Base-by-base conservation (phyloP, 2,113 vertebrate genomes). In the Pomatorhinus ruficollis region DNA sequence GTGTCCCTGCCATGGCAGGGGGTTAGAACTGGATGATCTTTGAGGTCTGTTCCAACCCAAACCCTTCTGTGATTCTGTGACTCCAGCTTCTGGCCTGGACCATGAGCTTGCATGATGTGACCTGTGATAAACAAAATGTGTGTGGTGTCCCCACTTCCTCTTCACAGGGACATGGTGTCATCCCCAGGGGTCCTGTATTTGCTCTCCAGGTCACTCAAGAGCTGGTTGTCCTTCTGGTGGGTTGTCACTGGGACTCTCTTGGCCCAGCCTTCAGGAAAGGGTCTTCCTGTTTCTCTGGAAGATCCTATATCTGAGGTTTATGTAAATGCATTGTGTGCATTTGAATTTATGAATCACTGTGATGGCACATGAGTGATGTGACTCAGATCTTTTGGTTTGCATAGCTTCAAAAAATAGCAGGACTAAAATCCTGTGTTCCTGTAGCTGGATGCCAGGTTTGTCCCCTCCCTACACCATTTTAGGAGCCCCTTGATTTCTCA, bases 311-410 rank as follows among this genome's bases (percentile, higher is more conserved):
- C 45, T 42, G 31, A 28, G 50, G 0, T 65, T 95, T 14, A 33
- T 37, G 8, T 15, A 25, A 83, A 89, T 35, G 24, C 70, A 15
- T 79, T 64, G 83, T 78, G 65, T 83, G 63, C 31, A 2, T 30
- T 71, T 87, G 37, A 40, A 42, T 87, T 90, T 91, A 8, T 96
- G 89, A 93, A 85, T 96, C 94, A 61, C 33, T 35, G 2, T 50
- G 74, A 23, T 23, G 77, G 70, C 87, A 66, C 52, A 27, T 0
- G 7, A 65, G 23, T 27, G 53, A 72, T 87, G 19, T 83, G 82
- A 95, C 50, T 96, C 70, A 57, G 8, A 9, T 65, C 45, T 80
- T 83, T 35, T 24, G 42, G 57, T 83, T 82, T 87, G 57, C 4
- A 2, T 20, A 45, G 40, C 72, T 60, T 83, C 71, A 19, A 81